phyloP scores from a whole-genome alignment of 2,888 invertebrate genomes.

The Philereme transversata region DNA sequence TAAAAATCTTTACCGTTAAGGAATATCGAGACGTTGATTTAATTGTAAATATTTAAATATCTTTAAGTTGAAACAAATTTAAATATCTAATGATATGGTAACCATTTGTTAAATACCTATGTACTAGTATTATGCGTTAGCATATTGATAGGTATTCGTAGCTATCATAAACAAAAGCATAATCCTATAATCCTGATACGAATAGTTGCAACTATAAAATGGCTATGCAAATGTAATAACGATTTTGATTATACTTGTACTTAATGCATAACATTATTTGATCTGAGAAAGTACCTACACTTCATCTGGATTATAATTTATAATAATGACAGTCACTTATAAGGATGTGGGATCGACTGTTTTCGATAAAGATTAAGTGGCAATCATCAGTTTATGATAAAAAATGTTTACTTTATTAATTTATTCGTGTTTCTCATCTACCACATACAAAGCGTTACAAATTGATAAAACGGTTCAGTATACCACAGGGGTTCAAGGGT shows the following conservation, averaged over 20 bases:
- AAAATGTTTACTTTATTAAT: slow-evolving; percentile 43
- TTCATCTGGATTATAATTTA: slow-evolving; percentile 4
- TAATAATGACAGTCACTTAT: slow-evolving; percentile 4
- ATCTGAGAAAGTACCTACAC: background rate
- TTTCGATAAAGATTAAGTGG: slow-evolving; percentile 32
- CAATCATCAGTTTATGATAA: slow-evolving; percentile 35
- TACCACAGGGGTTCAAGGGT: slow-evolving; percentile 63
- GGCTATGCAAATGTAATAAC: background rate
- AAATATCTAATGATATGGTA: too few species aligned
- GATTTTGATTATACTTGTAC: background rate
- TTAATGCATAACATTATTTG: background rate
- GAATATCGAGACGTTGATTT: too few species aligned
- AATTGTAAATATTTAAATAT: too few species aligned
- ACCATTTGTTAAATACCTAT: too few species aligned
- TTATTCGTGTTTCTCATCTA: slow-evolving; percentile 38
- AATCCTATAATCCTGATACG: background rate
- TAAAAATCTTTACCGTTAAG: too few species aligned
- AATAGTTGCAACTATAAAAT: background rate
- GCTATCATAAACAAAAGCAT: background rate
- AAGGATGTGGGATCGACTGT: slow-evolving; percentile 31
- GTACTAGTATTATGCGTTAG: too few species aligned
- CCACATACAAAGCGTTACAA: slow-evolving; percentile 53
- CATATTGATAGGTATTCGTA: too few species aligned
- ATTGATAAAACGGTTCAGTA: slow-evolving; percentile 61
- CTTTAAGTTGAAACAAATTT: too few species aligned